These are phyloP conservation scores for Allacma fusca DNA, from an alignment of 2,888 invertebrate genomes.

Conservation along the genomic window DNA sequence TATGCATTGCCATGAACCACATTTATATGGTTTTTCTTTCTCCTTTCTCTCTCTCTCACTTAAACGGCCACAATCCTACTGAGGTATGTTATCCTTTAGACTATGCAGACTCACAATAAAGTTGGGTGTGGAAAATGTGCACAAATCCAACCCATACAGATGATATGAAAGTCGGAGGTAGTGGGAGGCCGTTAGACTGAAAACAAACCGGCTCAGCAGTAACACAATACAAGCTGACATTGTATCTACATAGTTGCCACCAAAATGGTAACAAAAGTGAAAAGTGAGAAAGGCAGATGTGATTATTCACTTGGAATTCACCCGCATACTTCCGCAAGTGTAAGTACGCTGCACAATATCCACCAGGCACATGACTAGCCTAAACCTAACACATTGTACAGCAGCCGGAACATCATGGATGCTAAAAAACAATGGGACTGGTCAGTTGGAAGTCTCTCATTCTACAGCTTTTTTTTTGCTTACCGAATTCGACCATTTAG, in stretches of 20 bases:
- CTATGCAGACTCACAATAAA: too few relatives aligned
- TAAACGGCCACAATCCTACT: not conserved
- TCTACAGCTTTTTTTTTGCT: not conserved
- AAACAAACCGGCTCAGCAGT: not conserved
- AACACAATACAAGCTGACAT: not conserved
- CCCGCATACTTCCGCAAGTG: not conserved
- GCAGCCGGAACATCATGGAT: not conserved
- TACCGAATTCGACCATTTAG: not conserved
- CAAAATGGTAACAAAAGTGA: not conserved
- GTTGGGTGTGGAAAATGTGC: too few relatives aligned
- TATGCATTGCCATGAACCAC: constrained; percentile 2
- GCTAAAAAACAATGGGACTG: constrained; percentile 29
- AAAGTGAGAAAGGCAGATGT: constrained; percentile 33
- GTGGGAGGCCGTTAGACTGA: constrained; percentile 1
- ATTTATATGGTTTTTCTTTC: not conserved
- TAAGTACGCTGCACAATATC: not conserved
- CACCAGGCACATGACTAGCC: too few relatives aligned
- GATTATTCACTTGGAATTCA: constrained; percentile 18
- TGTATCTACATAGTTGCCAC: not conserved
- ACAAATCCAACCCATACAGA: not conserved
- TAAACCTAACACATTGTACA: not conserved
- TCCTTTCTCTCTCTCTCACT: not conserved
- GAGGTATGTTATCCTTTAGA: not conserved
- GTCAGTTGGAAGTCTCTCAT: constrained; percentile 17
- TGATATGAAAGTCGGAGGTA: not conserved